Conservation (phyloP, 2,113 vertebrate species). For the Dromas ardeola region DNA sequence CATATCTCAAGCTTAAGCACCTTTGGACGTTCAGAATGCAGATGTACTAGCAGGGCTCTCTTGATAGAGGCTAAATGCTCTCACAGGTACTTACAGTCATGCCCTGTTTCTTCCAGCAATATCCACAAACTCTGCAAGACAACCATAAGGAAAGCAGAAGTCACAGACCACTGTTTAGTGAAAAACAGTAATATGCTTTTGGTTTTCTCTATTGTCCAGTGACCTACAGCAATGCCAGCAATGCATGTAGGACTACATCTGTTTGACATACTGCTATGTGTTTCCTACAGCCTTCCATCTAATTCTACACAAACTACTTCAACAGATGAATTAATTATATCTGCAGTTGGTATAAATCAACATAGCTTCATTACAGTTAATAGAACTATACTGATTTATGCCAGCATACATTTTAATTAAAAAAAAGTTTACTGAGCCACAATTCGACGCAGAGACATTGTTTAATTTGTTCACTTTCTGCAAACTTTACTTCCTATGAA, state of each 20-base stretch:
- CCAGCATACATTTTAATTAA: not conserved
- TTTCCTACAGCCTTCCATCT: not conserved
- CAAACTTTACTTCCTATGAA: not conserved
- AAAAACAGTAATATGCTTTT: not conserved
- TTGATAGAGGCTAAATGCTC: not conserved
- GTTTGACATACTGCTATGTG: not conserved
- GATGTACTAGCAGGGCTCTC: not conserved
- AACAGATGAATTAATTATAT: not conserved
- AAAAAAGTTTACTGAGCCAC: not conserved
- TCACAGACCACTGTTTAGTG: not conserved
- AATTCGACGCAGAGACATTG: not conserved
- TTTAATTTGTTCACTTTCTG: not conserved
- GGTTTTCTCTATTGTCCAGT: not conserved
- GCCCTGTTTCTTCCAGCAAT: not conserved
- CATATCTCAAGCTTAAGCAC: not conserved
- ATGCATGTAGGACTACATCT: not conserved
- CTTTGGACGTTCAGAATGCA: not conserved
- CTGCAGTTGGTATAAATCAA: constrained; percentile 12
- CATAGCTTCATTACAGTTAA: not conserved
- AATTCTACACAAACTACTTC: not conserved
- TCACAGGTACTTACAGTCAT: not conserved
- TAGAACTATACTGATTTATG: not conserved
- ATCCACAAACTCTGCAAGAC: not conserved
- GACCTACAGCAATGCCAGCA: not conserved
- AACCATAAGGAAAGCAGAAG: not conserved